Conservation (phyloP, 2,113 vertebrate species). For the Labrus mixtus region DNA sequence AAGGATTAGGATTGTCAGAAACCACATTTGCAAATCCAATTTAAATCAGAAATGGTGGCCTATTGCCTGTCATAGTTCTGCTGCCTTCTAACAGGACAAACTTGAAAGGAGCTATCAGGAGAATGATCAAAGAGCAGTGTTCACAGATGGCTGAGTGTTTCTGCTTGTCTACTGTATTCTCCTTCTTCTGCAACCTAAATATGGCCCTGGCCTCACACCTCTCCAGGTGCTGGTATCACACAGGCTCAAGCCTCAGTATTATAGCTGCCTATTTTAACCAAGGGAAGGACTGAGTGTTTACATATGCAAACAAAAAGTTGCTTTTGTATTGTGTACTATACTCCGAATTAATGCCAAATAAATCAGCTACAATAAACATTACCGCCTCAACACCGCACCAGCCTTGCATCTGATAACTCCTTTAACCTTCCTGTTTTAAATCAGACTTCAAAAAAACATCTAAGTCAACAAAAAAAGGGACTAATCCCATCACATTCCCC, state of each 20-base stretch:
- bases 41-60: slow-evolving; percentile 9
- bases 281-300: no score
- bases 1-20: slow-evolving; percentile 1
- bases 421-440: slow-evolving; percentile 24
- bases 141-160: slow-evolving; percentile 47
- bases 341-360: neutral
- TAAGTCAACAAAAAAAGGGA: slow-evolving; percentile 41
- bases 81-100: slow-evolving; percentile 10
- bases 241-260: slow-evolving; percentile 4
- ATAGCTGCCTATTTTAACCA: neutral
- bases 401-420: slow-evolving; percentile 19
- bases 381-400: neutral
- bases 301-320: no score
- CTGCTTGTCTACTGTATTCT: slow-evolving; percentile 6
- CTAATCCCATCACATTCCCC: slow-evolving; percentile 36
- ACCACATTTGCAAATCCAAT: slow-evolving; percentile 34
- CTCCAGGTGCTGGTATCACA: slow-evolving; percentile 24
- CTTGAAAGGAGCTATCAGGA: slow-evolving; percentile 2
- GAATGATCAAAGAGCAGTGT: slow-evolving; percentile 39
- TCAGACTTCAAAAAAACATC: slow-evolving; percentile 12
- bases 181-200: slow-evolving; percentile 33
- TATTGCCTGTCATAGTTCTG: neutral
- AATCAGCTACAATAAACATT: slow-evolving; percentile 1
- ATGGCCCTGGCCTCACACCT: slow-evolving; percentile 26
- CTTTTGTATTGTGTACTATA: no score